Conservation (phyloP, 2,888 invertebrate species). For the Diploptera punctata region DNA sequence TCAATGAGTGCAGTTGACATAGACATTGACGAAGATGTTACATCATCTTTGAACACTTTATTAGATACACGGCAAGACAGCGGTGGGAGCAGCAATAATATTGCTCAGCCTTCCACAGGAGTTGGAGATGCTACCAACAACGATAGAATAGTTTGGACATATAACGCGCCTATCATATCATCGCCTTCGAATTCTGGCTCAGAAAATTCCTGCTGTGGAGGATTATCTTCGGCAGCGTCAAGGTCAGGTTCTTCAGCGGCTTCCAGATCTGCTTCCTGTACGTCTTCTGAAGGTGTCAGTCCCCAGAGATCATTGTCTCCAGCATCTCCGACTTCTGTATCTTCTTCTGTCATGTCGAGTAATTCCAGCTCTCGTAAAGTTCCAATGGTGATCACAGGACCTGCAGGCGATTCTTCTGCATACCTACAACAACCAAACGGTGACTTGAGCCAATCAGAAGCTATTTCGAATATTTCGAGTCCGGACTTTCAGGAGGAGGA, state of each 20-base stretch:
- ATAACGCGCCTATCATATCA: slow-evolving; percentile 80
- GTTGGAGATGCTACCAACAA: slow-evolving; percentile 4
- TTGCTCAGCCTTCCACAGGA: slow-evolving; percentile 22
- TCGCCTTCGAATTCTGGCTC: slow-evolving; percentile 56
- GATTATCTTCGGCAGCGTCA: slow-evolving; percentile 56
- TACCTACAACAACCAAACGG: slow-evolving; percentile 55
- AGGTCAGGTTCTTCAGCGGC: slow-evolving; percentile 30
- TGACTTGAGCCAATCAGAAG: slow-evolving; percentile 84
- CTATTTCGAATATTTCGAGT: slow-evolving; percentile 88
- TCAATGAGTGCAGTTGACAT: slow-evolving; percentile 86
- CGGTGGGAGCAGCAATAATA: slow-evolving; percentile 32
- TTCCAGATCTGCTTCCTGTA: slow-evolving; percentile 43
- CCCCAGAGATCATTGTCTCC: slow-evolving; percentile 70
- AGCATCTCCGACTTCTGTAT: slow-evolving; percentile 84
- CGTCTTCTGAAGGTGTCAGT: slow-evolving; percentile 54
- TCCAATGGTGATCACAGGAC: slow-evolving; percentile 43
- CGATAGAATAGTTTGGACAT: slow-evolving; percentile 87
- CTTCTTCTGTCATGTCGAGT: slow-evolving; percentile 87
- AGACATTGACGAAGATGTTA: slow-evolving; percentile 92
- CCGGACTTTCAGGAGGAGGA: slow-evolving; percentile 90
- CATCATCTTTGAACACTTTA: slow-evolving; percentile 90
- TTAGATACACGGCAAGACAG: slow-evolving; percentile 74
- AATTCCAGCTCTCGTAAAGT: slow-evolving; percentile 49
- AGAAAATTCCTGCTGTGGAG: slow-evolving; percentile 62
- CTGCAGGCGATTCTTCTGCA: slow-evolving; percentile 51